Base-by-base conservation (phyloP, 2,797 vertebrate species). In the Phylloscopus collybita region DNA sequence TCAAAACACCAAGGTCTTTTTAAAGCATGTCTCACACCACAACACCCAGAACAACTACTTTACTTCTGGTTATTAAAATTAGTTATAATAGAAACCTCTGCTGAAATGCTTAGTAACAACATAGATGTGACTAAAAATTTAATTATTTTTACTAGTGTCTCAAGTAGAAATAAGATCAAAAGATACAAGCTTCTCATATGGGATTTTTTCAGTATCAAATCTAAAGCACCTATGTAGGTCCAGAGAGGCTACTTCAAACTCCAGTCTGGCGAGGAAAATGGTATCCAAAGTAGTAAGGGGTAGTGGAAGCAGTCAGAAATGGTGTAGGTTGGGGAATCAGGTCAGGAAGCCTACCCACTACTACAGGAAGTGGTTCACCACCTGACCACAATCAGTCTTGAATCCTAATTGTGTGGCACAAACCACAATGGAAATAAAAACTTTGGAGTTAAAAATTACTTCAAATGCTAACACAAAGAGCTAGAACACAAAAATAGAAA, bases 101-200 rank as follows among this genome's bases (percentile, higher is more conserved):
- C 13, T 50, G 51, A 78, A 67, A 62, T n/a, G 10, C 8, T 76
- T 40, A 30, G 5, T 30, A 60, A 40, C 13, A 83, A n/a, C n/a
- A 29, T 0, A 49, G 20, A 40, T 14, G 16, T 26, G 21, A 49
- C 50, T 57, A 27, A 20, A 20, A 69, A 11, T 6, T 4, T 2
- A 7, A 56, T 38, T 53, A n/a, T 59, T 76, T 82, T 64, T 45
- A 40, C 23, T 49, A 10, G 5, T 47, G 21, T 49, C 56, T 88
- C 13, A 59, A 49, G 16, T 2, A 42, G 42, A 62, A 59, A 10
- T 7, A 59, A 23, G 44, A 25, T 44, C 20, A 49, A 44, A 61
- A 45, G 19, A 29, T 15, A n/a, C 0, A 2, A 16, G 36, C 13
- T 25, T 30, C 22, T 65, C 10, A 5, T 34, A 62, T 0, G 1